Base-by-base conservation (phyloP, 2,797 vertebrate genomes). In the Tragopan temminckii region DNA sequence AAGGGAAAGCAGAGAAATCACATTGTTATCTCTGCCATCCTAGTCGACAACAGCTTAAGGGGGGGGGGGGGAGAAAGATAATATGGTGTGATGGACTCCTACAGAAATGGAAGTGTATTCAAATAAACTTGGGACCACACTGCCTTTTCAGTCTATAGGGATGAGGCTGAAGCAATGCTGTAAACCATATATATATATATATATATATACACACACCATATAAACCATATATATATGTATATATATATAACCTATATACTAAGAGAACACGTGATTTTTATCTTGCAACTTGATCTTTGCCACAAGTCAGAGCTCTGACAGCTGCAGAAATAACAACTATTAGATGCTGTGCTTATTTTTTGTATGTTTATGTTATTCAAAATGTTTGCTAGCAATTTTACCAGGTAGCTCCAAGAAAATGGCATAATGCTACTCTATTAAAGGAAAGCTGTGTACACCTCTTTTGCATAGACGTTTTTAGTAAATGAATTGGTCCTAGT, bases 271-370 rank as follows among this genome's bases (percentile, higher is more conserved):
- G 5, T 31, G 27, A 18, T 19, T 67, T 67, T 43, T 1, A 10
- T 48, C 14, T 61, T 4, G 0, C 1, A 0, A 63, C 13, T 46
- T 43, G 23, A 13, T 55, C 31, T 76, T 62, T 83, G 50, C 45
- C 55, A 43, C 18, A 72, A 46, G 21, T 18, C 40, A 64, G 43
- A 85, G 55, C 43, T 79, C 43, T 87, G 78, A 58, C 40, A 45
- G 27, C 55, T 90, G 6, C 0, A 63, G 62, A 58, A 75, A 29
- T 3, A 53, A 3, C 29, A 50, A 4, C 33, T 81, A 9, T 50
- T 80, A 18, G 6, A 40, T 36, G 12, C 10, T 63, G 52, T 40
- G 18, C 33, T 75, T 58, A 24, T 1, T 57, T 75, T 13, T 27
- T 9, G 13, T 67, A 38, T 5, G 1, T 55, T 72, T 67, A 38